Percentiles rank a stretch among this genome's conserved stretches.
phyloP scores from a whole-genome alignment of 2,797 vertebrate species.

The Bryconaethiops microstoma region DNA sequence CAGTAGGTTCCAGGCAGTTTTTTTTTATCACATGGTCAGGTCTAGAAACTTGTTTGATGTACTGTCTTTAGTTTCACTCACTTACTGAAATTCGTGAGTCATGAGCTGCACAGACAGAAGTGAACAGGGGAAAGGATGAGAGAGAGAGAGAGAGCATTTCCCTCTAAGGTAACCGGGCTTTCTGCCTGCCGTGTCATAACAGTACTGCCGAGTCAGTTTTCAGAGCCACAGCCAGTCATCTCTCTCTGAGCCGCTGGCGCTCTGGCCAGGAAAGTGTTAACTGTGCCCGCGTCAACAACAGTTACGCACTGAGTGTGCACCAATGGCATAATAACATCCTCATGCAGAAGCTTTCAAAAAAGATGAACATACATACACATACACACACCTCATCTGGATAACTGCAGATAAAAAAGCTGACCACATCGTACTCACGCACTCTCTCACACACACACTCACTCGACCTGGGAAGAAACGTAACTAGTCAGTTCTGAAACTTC shows the following conservation, averaged over 20 bases:
- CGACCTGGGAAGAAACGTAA: background rate
- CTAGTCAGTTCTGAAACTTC: constrained; percentile 5
- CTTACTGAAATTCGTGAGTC: constrained; percentile 56
- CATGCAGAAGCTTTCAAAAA: constrained; percentile 33
- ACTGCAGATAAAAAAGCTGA: background rate
- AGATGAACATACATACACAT: background rate
- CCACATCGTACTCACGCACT: background rate
- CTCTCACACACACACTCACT: background rate
- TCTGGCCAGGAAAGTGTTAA: constrained; percentile 65
- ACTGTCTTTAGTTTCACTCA: constrained; percentile 22
- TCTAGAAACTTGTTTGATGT: background rate
- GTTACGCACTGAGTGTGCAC: constrained; percentile 49
- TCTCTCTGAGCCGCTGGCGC: constrained; percentile 24
- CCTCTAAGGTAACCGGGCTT: constrained; percentile 44
- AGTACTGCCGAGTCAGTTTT: constrained; percentile 58
- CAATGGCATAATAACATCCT: constrained; percentile 24
- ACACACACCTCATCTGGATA: constrained; percentile 22
- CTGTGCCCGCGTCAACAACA: constrained; percentile 41
- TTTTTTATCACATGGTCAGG: background rate
- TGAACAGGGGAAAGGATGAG: constrained; percentile 5
- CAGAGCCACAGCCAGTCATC: constrained; percentile 57
- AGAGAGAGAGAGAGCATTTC: constrained; percentile 31
- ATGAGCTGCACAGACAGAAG: constrained; percentile 27
- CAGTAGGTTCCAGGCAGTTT: background rate
- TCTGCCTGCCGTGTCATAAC: constrained; percentile 71